These are phyloP conservation scores for Achatina immaculata DNA, from an alignment of 1,140 invertebrate species.

Conservation along the genomic window DNA sequence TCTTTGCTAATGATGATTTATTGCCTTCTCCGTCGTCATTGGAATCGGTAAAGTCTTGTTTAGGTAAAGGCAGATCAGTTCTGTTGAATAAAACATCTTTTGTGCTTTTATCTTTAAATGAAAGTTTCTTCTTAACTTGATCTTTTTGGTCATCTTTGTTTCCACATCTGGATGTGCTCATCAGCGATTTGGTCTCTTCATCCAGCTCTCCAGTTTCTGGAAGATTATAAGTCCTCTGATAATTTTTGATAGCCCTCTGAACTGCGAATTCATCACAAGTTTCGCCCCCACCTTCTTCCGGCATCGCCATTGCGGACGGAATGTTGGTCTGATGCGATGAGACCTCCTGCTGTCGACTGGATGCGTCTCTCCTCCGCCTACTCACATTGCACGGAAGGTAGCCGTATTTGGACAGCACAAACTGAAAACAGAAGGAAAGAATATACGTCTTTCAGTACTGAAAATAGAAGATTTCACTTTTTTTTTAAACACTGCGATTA, in stretches of 20 bases:
- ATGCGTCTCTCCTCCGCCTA: slow-evolving; percentile 40
- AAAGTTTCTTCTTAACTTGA: background rate
- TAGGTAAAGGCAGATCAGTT: background rate
- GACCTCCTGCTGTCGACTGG: background rate
- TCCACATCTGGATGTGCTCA: slow-evolving; percentile 70
- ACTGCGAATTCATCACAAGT: slow-evolving; percentile 55
- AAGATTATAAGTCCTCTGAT: slow-evolving; percentile 69
- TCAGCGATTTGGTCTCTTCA: slow-evolving; percentile 61
- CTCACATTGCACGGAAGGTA: slow-evolving; percentile 54
- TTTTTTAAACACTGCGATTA: no score
- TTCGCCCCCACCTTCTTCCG: slow-evolving; percentile 44
- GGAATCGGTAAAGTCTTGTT: background rate
- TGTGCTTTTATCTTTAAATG: background rate
- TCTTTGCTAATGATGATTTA: background rate
- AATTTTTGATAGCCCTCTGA: slow-evolving; percentile 59
- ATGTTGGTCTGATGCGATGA: slow-evolving; percentile 16
- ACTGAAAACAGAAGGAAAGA: slow-evolving; percentile 46
- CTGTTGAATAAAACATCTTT: background rate
- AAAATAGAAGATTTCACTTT: no score
- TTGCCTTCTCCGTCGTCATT: slow-evolving; percentile 2
- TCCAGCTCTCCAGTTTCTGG: slow-evolving; percentile 67
- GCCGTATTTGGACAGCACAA: slow-evolving; percentile 61
- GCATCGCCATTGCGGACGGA: slow-evolving; percentile 1
- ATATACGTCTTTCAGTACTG: background rate
- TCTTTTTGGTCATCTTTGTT: slow-evolving; percentile 67